Evolutionary conservation across 2,888 invertebrate species (phyloP), one percentile per base, ranked within the genome.

Genomic region (Quadroppia sp.): DNA sequence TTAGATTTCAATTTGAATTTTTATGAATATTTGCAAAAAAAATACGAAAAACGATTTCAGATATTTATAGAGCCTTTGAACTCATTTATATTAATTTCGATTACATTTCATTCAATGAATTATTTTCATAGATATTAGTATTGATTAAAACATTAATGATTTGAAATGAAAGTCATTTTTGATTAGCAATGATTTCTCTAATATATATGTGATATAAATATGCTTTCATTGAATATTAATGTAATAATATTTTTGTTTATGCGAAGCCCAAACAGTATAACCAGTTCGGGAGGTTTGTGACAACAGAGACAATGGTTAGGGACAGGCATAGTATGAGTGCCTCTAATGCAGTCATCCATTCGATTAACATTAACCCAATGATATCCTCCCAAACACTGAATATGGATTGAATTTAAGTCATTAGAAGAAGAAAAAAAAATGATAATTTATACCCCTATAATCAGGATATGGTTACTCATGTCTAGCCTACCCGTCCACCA

Each of bases 401-500:
- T 53, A 11, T 61, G 28, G 2, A 59, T 32, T 25, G 61, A 32
- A 30, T 36, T 61, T 32, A n/a, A 30, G 30, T 30, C 61, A 32
- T 61, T 61, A 61, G 30, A 61, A 56, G n/a, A 45, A n/a, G n/a
- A n/a, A n/a, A n/a, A n/a, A n/a, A n/a, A n/a, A 45, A 53, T 23
- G 61, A 61, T 61, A 61, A 61, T 61, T 61, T 61, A 61, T 61
- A n/a, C 20, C 32, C 17, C 17, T n/a, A n/a, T n/a, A n/a, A n/a
- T 61, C 30, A 61, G 61, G 61, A 61, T 61, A 61, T 61, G 61
- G 32, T 32, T 61, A 32, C 61, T 61, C 61, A n/a, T 32, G 53
- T 53, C 53, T 25, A 25, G 11, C 53, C 53, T 53, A 25, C 53
- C 53, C 6, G 53, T 53, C 7, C 50, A n/a, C 36, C 36, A 36